Conservation (phyloP, 2,888 invertebrate species). For the Agonopterix arenella region DNA sequence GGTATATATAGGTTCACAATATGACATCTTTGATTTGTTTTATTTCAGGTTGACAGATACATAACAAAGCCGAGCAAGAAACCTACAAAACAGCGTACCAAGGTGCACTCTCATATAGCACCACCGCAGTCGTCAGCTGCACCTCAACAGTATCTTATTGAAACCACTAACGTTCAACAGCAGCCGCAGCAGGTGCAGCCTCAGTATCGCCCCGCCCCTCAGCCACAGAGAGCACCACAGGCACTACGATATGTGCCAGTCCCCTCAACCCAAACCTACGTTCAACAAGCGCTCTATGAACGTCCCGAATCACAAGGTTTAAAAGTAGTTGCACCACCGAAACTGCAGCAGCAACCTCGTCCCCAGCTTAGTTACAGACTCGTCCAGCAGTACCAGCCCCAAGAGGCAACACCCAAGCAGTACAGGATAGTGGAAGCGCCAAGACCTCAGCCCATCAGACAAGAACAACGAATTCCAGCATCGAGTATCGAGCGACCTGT, state of each 20-base stretch:
- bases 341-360: conserved; percentile 42
- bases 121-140: conserved; percentile 46
- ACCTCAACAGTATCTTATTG: conserved; percentile 69
- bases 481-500: conserved; percentile 54
- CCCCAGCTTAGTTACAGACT: conserved; percentile 44
- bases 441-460: conserved; percentile 43
- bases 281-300: conserved; percentile 49
- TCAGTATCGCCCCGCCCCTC: conserved; percentile 38
- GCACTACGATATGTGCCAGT: conserved; percentile 47
- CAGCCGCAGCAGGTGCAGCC: conserved; percentile 29
- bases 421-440: conserved; percentile 55
- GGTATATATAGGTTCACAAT: background rate
- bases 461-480: conserved; percentile 47
- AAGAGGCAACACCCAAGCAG: conserved; percentile 59
- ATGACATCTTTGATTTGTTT: background rate
- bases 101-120: conserved; percentile 31
- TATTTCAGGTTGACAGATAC: conserved; percentile 60
- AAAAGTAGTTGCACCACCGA: conserved; percentile 65
- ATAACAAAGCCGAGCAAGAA: conserved; percentile 62
- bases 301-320: conserved; percentile 61
- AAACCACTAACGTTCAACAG: conserved; percentile 66
- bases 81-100: conserved; percentile 54
- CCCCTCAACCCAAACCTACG: conserved; percentile 31
- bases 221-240: conserved; percentile 36
- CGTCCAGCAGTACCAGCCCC: conserved; percentile 53